phyloP scores from a whole-genome alignment of 2,888 invertebrate species.

The Lycia hirtaria region DNA sequence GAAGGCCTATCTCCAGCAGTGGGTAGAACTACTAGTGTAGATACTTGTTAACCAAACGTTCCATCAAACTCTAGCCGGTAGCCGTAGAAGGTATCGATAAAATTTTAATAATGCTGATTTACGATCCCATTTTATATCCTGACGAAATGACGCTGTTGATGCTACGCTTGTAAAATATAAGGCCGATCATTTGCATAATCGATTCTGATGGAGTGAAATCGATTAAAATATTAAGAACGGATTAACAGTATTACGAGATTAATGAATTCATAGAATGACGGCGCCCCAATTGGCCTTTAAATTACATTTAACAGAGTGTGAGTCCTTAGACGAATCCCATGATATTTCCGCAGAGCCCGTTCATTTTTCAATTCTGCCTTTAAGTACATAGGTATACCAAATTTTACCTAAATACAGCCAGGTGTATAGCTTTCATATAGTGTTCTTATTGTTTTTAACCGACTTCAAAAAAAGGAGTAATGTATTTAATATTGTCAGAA shows the following conservation, averaged over 20 bases:
- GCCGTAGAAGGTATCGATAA: constrained; percentile 21
- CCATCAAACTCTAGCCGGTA: constrained; percentile 21
- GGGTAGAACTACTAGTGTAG: too few species aligned
- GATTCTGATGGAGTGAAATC: constrained; percentile 7
- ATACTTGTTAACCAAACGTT: constrained; percentile 1
- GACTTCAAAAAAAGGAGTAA: too few species aligned
- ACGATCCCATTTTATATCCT: constrained; percentile 17
- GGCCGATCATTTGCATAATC: constrained; percentile 17
- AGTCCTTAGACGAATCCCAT: too few species aligned
- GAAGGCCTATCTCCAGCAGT: too few species aligned
- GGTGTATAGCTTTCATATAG: too few species aligned
- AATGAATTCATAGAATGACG: neutral
- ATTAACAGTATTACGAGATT: constrained; percentile 20
- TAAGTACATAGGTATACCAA: too few species aligned
- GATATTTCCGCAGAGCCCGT: too few species aligned
- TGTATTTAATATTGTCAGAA: too few species aligned
- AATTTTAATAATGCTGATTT: constrained; percentile 27
- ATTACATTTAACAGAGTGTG: too few species aligned
- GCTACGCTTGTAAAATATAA: constrained; percentile 16
- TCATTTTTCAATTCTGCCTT: too few species aligned
- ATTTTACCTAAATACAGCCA: too few species aligned
- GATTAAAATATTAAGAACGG: constrained; percentile 13
- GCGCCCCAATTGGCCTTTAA: neutral
- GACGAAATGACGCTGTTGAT: constrained; percentile 17
- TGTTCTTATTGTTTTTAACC: too few species aligned